Percentiles rank a stretch among this genome's conserved stretches.
These are phyloP conservation scores for Pristionchus mayeri DNA, from an alignment of 2,888 invertebrate genomes.

Conservation along the genomic window DNA sequence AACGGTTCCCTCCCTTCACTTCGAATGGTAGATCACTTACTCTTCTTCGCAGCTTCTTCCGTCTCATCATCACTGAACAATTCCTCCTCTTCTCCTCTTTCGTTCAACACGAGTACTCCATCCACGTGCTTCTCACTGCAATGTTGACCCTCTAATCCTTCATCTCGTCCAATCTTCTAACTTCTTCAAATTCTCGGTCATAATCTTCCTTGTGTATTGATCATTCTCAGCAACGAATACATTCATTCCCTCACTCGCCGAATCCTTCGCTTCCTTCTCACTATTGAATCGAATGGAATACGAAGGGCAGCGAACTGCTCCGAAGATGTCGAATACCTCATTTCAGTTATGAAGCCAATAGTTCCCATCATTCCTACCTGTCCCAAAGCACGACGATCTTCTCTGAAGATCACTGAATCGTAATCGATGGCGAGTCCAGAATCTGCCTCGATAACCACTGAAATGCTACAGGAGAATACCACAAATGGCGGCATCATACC, in stretches of 20 bases:
- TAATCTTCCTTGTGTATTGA: conserved; percentile 1
- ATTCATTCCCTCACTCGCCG: background rate
- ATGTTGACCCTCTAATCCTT: too few relatives aligned
- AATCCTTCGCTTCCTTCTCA: background rate
- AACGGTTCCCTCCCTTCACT: background rate
- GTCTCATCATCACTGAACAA: conserved; percentile 22
- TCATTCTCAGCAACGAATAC: conserved; percentile 29
- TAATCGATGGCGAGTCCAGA: conserved; percentile 20
- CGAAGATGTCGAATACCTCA: conserved; percentile 40
- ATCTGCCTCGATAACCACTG: conserved; percentile 23
- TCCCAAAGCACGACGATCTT: conserved; percentile 25
- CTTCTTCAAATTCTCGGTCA: conserved; percentile 20
- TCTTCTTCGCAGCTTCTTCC: background rate
- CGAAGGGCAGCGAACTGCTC: conserved; percentile 7
- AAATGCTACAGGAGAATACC: background rate
- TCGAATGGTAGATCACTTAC: background rate
- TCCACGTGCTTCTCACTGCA: conserved; percentile 15
- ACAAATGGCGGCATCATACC: background rate
- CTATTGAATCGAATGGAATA: conserved; percentile 43
- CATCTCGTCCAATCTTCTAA: background rate
- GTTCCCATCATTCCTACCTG: background rate
- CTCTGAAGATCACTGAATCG: conserved; percentile 36
- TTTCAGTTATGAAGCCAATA: too few relatives aligned
- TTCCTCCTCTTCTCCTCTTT: conserved; percentile 19
- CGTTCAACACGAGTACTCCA: background rate